A percentile compares a stretch with the other conserved stretches of the same genome.
Evolutionary conservation across 2,113 vertebrate species (phyloP).

Genomic region (Porphyrio hochstetteri): DNA sequence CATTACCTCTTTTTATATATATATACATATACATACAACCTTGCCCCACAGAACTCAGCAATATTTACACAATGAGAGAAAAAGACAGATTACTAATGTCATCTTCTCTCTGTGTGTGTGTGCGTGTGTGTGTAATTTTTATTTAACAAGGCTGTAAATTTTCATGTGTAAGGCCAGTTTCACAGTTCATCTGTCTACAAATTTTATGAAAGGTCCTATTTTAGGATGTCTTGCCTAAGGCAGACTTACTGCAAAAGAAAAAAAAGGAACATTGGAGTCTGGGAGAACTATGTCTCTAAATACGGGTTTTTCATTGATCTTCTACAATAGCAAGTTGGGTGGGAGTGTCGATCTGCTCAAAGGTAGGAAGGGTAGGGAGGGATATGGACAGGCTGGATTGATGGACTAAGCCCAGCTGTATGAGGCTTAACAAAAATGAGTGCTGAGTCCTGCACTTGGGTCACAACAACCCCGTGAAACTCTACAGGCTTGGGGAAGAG

Average conservation of each 20-base stretch:
- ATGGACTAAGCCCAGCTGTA: too few species aligned
- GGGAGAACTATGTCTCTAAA: background rate
- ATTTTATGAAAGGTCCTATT: background rate
- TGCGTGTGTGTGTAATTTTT: background rate
- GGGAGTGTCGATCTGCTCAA: too few species aligned
- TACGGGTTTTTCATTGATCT: background rate
- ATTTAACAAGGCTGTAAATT: background rate
- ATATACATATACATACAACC: background rate
- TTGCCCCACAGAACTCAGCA: background rate
- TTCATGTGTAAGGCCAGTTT: background rate
- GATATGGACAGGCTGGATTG: too few species aligned
- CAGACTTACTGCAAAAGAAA: background rate
- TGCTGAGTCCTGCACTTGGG: too few species aligned
- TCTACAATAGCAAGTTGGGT: background rate
- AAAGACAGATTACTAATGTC: background rate
- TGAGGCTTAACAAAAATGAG: too few species aligned
- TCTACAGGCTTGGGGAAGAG: too few species aligned
- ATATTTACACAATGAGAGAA: background rate
- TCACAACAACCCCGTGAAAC: too few species aligned
- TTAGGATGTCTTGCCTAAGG: background rate
- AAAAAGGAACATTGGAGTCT: fast-evolving
- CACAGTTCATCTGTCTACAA: background rate
- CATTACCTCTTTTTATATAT: background rate
- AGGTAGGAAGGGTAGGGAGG: too few species aligned
- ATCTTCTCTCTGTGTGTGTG: too few species aligned